phyloP scores from a whole-genome alignment of 2,113 vertebrate genomes.

The Pollachius pollachius region DNA sequence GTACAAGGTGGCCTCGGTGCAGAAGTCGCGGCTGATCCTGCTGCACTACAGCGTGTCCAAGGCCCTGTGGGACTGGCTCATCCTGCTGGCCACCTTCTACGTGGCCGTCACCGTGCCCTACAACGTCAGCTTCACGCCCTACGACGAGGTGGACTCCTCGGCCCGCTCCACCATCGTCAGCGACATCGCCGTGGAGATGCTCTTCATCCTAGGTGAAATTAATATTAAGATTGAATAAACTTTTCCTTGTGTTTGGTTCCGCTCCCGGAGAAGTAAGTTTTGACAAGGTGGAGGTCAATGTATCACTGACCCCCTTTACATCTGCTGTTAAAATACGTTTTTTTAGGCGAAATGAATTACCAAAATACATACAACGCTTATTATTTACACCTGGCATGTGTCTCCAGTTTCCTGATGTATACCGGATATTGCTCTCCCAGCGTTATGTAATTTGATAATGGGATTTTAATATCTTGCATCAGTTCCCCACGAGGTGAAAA shows the following conservation, averaged over 20 bases:
- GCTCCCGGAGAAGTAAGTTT: too few species aligned
- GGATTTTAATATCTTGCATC: too few species aligned
- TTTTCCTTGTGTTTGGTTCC: not conserved
- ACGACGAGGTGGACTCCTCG: constrained; percentile 76
- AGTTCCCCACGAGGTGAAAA: too few species aligned
- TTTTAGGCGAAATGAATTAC: too few species aligned
- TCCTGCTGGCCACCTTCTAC: constrained; percentile 94
- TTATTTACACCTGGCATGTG: too few species aligned
- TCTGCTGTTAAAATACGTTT: too few species aligned
- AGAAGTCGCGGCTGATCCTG: constrained; percentile 93
- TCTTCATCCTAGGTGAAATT: constrained; percentile 91
- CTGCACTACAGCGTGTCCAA: constrained; percentile 95
- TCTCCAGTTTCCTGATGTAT: too few species aligned
- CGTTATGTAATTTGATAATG: too few species aligned
- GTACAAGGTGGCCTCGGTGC: constrained; percentile 92
- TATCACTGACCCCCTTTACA: too few species aligned
- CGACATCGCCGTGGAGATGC: constrained; percentile 92
- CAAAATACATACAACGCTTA: too few species aligned
- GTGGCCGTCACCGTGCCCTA: constrained; percentile 94
- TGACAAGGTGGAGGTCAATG: too few species aligned
- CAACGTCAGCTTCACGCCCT: constrained; percentile 90
- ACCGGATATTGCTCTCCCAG: too few species aligned
- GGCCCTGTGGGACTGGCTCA: constrained; percentile 96
- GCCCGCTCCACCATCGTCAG: constrained; percentile 89
- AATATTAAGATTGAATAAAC: not conserved